Evolutionary conservation across 2,888 invertebrate genomes (phyloP).

Genomic region (Drosophila koepferae): DNA sequence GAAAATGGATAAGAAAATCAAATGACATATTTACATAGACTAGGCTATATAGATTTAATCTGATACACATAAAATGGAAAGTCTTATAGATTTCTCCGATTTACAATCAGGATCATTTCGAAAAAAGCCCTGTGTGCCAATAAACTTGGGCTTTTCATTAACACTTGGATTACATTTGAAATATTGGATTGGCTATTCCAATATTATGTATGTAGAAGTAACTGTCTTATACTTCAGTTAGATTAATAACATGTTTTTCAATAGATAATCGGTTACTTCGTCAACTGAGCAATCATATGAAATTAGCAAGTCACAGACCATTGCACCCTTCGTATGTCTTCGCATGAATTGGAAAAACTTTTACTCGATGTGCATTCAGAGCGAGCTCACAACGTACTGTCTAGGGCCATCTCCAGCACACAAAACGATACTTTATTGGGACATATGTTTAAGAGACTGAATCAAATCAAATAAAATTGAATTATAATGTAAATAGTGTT

Average conservation of each 20-base stretch:
- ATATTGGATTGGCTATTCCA: not conserved
- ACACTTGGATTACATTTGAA: not conserved
- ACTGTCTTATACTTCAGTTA: not conserved
- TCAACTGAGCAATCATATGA: conserved; percentile 3
- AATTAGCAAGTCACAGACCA: conserved; percentile 45
- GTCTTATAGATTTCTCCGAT: not conserved
- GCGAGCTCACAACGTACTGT: not conserved
- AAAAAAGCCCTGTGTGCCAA: too few species aligned
- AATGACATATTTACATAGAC: not conserved
- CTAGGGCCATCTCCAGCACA: not conserved
- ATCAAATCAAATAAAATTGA: too few species aligned
- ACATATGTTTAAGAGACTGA: not conserved
- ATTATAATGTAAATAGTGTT: too few species aligned
- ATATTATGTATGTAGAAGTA: not conserved
- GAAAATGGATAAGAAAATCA: conserved; percentile 8
- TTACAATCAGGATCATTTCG: not conserved
- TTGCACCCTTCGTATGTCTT: conserved; percentile 37
- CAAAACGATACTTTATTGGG: not conserved
- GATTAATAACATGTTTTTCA: too few species aligned
- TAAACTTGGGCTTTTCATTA: too few species aligned
- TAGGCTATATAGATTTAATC: not conserved
- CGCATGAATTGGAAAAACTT: conserved; percentile 10
- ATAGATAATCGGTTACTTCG: not conserved
- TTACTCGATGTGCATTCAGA: not conserved
- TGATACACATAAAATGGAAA: not conserved